Percentiles rank a stretch among this genome's conserved stretches.
phyloP scores from a whole-genome alignment of 2,797 vertebrate species.

The Tympanoctomys barrerae region DNA sequence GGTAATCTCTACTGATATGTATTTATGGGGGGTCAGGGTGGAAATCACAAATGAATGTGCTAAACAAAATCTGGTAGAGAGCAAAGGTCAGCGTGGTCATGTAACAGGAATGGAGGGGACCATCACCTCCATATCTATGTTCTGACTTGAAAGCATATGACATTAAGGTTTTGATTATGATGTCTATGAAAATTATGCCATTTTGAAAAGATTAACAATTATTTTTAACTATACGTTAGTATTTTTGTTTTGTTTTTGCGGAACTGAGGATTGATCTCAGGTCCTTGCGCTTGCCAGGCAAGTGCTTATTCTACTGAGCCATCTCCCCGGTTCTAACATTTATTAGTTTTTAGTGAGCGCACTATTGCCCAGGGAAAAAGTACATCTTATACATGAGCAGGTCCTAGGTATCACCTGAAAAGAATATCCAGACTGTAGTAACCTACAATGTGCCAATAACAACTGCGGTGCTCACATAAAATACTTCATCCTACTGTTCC shows the following conservation, averaged over 20 bases:
- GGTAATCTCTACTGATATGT: background rate
- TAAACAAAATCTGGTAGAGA: background rate
- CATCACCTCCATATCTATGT: background rate
- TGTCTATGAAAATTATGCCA: background rate
- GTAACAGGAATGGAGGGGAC: background rate
- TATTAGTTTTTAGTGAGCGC: background rate
- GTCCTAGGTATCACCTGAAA: background rate
- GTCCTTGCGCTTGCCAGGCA: too few species aligned
- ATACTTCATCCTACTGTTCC: background rate
- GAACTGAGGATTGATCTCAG: too few species aligned
- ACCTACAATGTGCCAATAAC: background rate
- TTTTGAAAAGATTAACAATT: background rate
- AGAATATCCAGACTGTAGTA: background rate
- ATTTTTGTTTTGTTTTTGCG: too few species aligned
- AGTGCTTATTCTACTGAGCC: too few species aligned
- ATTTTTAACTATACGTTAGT: background rate
- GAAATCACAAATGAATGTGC: background rate
- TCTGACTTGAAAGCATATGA: background rate
- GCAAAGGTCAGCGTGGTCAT: background rate
- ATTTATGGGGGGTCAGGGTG: background rate
- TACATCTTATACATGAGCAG: background rate
- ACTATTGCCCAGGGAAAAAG: background rate
- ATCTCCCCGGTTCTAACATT: background rate
- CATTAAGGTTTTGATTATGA: background rate
- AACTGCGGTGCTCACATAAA: background rate